Evolutionary conservation across 2,113 vertebrate species (phyloP).

Genomic region (Cygnus buccinator): DNA sequence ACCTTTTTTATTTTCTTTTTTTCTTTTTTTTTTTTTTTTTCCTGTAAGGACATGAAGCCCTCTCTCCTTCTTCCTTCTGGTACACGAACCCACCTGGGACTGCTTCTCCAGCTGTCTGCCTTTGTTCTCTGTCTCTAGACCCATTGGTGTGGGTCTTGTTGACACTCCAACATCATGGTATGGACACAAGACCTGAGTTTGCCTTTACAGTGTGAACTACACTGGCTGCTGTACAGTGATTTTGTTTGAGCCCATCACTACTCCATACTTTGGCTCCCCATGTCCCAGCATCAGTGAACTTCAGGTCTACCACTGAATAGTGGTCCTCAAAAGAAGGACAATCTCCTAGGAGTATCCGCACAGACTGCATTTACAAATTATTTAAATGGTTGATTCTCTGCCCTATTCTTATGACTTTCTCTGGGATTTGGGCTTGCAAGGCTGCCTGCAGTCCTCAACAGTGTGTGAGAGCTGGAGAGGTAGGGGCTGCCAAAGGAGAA

Average conservation of each 20-base stretch:
- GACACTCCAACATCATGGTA: rapidly evolving
- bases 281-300: background rate
- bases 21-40: no score
- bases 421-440: background rate
- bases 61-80: background rate
- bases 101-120: background rate
- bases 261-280: background rate
- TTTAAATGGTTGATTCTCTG: background rate
- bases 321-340: background rate
- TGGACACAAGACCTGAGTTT: background rate
- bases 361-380: rapidly evolving
- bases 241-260: background rate
- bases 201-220: background rate
- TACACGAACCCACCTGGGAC: background rate
- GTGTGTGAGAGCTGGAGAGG: background rate
- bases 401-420: background rate
- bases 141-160: background rate
- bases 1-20: background rate
- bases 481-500: no score
- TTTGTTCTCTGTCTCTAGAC: background rate
- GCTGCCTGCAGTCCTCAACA: background rate
- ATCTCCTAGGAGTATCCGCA: background rate
- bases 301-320: background rate
- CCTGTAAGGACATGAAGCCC: background rate
- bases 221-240: background rate